Percentiles rank a stretch among this genome's conserved stretches.
These are phyloP conservation scores for Drosophila kepulauana DNA, from an alignment of 1,140 invertebrate genomes.

Conservation along the genomic window DNA sequence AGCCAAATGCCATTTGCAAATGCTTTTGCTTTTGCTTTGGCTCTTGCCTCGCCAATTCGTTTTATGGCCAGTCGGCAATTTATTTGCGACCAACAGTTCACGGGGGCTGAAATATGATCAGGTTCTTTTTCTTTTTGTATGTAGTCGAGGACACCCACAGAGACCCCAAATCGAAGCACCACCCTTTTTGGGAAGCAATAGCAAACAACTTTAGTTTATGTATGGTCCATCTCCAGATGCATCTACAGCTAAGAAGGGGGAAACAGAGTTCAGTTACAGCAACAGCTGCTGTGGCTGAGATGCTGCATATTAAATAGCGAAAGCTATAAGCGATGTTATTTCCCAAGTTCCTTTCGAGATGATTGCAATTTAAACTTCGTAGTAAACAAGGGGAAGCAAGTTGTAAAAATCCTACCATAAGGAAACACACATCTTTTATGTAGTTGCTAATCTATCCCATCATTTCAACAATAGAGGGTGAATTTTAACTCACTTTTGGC, in stretches of 20 bases:
- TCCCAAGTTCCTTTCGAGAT: conserved; percentile 1
- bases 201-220: conserved; percentile 35
- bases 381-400: neutral
- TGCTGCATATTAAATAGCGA: conserved; percentile 18
- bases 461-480: neutral
- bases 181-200: neutral
- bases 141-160: conserved; percentile 5
- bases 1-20: conserved; percentile 75
- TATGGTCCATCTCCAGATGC: conserved; percentile 5
- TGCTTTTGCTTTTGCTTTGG: conserved; percentile 28
- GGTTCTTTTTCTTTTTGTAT: conserved; percentile 29
- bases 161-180: conserved; percentile 34
- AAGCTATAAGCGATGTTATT: conserved; percentile 8
- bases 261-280: neutral
- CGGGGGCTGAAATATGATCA: conserved; percentile 71
- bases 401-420: neutral
- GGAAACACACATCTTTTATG: neutral
- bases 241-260: neutral
- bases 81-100: conserved; percentile 54
- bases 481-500: neutral
- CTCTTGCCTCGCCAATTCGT: conserved; percentile 20
- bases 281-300: conserved; percentile 11
- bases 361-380: conserved; percentile 7
- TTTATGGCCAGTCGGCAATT: conserved; percentile 71
- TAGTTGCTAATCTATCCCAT: neutral